These are phyloP conservation scores for Heliangelus exortis DNA, from an alignment of 2,797 vertebrate genomes.

Conservation along the genomic window DNA sequence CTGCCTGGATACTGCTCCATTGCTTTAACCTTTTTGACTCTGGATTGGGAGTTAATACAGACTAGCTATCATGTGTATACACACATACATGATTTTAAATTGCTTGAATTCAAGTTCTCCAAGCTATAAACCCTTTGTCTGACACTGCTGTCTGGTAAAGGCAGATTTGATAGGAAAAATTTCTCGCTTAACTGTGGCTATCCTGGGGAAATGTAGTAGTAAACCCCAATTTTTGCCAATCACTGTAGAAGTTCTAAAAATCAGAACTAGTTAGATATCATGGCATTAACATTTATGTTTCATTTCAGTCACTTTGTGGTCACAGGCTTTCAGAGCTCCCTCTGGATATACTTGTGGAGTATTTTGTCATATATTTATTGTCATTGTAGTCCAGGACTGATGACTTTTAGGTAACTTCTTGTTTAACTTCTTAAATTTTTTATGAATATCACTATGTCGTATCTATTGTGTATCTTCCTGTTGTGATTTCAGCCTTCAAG, in stretches of 20 bases:
- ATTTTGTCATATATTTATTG: background rate
- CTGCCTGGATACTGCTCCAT: background rate
- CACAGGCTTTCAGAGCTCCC: background rate
- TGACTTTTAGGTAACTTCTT: background rate
- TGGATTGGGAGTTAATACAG: background rate
- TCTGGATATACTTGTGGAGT: background rate
- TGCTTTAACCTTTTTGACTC: background rate
- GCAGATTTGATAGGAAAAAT: background rate
- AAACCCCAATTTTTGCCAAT: background rate
- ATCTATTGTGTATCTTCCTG: background rate
- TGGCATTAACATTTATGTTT: background rate
- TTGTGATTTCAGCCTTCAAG: background rate
- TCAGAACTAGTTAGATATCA: background rate
- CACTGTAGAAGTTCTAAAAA: background rate
- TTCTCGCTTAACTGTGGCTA: background rate
- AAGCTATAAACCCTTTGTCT: background rate
- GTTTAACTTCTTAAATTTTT: background rate
- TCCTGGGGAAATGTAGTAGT: background rate
- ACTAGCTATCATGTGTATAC: background rate
- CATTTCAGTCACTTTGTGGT: background rate
- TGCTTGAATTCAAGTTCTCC: background rate
- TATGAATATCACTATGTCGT: background rate
- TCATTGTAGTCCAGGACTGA: background rate
- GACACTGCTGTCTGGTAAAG: background rate
- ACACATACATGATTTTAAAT: background rate